These are phyloP conservation scores for Epinephelus moara DNA, from an alignment of 2,113 vertebrate genomes.

Conservation along the genomic window DNA sequence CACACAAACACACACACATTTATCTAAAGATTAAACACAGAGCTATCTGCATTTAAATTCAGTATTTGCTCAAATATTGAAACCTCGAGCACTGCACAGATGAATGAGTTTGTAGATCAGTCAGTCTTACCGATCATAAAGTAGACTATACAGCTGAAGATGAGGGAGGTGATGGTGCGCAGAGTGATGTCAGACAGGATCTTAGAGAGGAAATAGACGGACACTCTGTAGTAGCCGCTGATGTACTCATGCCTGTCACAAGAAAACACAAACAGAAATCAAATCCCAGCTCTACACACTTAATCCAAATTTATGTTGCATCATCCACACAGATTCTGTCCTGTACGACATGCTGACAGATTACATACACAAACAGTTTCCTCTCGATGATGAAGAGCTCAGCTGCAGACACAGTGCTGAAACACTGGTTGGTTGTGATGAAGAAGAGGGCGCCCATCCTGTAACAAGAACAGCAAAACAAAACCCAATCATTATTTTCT, in stretches of 20 bases:
- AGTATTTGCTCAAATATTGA: not conserved
- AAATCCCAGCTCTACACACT: not conserved
- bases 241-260: slow-evolving; percentile 94
- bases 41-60: not conserved
- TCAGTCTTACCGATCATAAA: slow-evolving; percentile 90
- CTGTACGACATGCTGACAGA: not conserved
- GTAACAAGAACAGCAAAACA: slow-evolving; percentile 19
- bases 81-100: not conserved
- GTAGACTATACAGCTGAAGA: slow-evolving; percentile 90
- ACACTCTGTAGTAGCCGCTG: slow-evolving; percentile 95
- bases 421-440: slow-evolving; percentile 94
- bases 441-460: slow-evolving; percentile 95
- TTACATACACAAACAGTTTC: slow-evolving; percentile 92
- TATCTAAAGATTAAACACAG: not conserved
- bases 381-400: slow-evolving; percentile 94
- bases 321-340: not conserved
- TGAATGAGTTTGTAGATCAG: not conserved
- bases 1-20: slow-evolving; percentile 10
- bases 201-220: slow-evolving; percentile 93
- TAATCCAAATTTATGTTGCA: not conserved
- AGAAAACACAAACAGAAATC: slow-evolving; percentile 21
- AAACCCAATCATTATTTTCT: not conserved
- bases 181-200: slow-evolving; percentile 89
- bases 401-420: slow-evolving; percentile 90
- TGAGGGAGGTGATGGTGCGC: slow-evolving; percentile 87